These are phyloP conservation scores for Pammene aurita DNA, from an alignment of 2,888 invertebrate species.

Conservation along the genomic window DNA sequence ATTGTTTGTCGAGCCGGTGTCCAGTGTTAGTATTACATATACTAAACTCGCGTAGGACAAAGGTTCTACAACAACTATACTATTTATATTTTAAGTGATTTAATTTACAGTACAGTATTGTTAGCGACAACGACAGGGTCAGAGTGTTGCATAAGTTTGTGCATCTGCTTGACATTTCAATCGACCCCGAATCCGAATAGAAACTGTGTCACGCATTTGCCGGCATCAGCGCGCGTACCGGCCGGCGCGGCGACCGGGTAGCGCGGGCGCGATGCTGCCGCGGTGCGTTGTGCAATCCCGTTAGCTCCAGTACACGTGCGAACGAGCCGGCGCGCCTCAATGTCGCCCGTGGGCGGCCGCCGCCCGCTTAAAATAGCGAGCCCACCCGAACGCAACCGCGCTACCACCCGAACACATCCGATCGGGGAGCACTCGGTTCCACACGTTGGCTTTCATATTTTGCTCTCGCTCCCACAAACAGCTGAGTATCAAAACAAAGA, in stretches of 20 bases:
- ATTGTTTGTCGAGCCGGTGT: too few relatives aligned
- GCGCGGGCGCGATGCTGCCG: constrained; percentile 50
- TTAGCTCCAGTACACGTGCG: constrained; percentile 75
- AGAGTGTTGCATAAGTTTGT: constrained; percentile 78
- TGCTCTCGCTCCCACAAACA: constrained; percentile 71
- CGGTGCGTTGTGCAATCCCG: constrained; percentile 81
- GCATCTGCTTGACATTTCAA: constrained; percentile 83
- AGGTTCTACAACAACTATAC: too few relatives aligned
- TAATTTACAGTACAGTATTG: constrained; percentile 23
- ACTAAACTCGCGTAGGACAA: too few relatives aligned
- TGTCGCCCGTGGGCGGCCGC: constrained; percentile 76
- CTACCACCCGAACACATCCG: constrained; percentile 46
- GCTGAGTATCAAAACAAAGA: constrained; percentile 84
- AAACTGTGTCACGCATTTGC: constrained; percentile 81
- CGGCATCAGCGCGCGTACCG: constrained; percentile 64
- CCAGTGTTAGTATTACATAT: too few relatives aligned
- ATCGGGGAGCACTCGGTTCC: constrained; percentile 49
- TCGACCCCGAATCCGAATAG: constrained; percentile 83
- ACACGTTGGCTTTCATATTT: constrained; percentile 57
- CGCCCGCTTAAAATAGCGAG: constrained; percentile 53
- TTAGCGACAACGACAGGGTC: constrained; percentile 65
- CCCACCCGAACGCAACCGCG: constrained; percentile 46
- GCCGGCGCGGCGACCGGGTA: constrained; percentile 50
- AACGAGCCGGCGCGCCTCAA: constrained; percentile 78
- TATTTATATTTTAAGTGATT: too few relatives aligned